Evolutionary conservation across 2,888 invertebrate species (phyloP).

Genomic region (Sicus ferrugineus): DNA sequence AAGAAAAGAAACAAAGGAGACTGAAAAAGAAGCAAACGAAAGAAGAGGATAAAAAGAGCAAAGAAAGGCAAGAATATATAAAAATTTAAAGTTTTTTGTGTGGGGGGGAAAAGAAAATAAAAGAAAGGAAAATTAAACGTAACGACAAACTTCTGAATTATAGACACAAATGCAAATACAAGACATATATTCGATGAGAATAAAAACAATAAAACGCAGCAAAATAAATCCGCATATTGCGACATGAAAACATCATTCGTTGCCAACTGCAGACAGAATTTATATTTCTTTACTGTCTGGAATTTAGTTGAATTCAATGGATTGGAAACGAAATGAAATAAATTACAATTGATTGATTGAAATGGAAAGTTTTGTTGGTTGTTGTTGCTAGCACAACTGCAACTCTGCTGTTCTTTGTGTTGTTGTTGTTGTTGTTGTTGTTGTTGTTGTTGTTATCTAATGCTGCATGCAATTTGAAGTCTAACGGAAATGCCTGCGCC

Average conservation of each 20-base stretch:
- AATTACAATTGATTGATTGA: constrained; percentile 12
- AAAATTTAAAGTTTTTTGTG: too few relatives aligned
- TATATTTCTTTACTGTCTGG: not conserved
- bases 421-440: not conserved
- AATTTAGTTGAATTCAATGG: not conserved
- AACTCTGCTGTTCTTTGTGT: not conserved
- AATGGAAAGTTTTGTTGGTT: not conserved
- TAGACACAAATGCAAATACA: too few relatives aligned
- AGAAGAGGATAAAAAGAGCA: too few relatives aligned
- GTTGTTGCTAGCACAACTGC: not conserved
- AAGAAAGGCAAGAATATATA: too few relatives aligned
- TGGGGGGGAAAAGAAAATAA: too few relatives aligned
- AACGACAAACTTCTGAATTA: too few relatives aligned
- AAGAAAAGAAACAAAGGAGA: not conserved
- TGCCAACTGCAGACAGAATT: constrained; percentile 7
- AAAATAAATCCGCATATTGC: not conserved
- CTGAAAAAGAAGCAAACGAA: not conserved
- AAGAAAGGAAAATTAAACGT: too few relatives aligned
- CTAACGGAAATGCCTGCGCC: too few relatives aligned
- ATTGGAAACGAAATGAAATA: not conserved
- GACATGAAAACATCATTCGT: not conserved
- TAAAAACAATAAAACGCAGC: not conserved
- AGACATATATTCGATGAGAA: not conserved
- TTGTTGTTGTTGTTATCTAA: not conserved
- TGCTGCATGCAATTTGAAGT: too few relatives aligned